Evolutionary conservation across 2,797 vertebrate genomes (phyloP), one percentile per base, ranked within the genome.

Genomic region (Pangasius mekongensis): DNA sequence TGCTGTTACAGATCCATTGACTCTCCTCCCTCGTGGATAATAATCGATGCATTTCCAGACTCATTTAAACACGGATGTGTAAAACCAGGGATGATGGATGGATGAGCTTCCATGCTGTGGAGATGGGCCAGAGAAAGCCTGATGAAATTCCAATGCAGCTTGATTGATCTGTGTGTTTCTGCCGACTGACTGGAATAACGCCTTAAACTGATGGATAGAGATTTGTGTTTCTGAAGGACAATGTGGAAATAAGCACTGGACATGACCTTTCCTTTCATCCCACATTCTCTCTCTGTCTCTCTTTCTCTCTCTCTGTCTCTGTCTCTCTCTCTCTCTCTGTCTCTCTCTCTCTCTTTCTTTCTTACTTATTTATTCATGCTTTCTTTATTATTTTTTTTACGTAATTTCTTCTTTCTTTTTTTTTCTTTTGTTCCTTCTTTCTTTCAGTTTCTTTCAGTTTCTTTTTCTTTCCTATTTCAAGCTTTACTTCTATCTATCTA

Each of bases 151-250:
- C 91, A 91, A 86, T 89, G 93, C 83, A 83, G 94, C 92, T 92
- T 95, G 95, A 96, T 96, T 96, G 95, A 95, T 96, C 93, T 94
- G 90, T 11, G 54, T 62, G 85, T 91, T 91, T 88, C 90, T 90
- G 91, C 88, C 91, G 89, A 90, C 90, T 92, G 92, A 84, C 88
- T 88, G 90, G 92, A 91, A 77, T 91, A 87, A 90, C 90, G 90
- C 93, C 93, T 94, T 94, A 95, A 95, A 94, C 94, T 92, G 94
- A 96, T 95, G 93, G 91, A 94, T 95, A 94, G 94, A 93, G 95
- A 95, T 95, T 94, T 93, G 94, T 94, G 94, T 96, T 94, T 89
- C 93, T 94, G 94, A 96, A 96, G 95, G 95, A 95, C 95, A 94
- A 94, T 93, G 93, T 91, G 90, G 89, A 91, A 89, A 92, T 90